phyloP scores from a whole-genome alignment of 2,888 invertebrate genomes.

The Boloria euphrosyne region DNA sequence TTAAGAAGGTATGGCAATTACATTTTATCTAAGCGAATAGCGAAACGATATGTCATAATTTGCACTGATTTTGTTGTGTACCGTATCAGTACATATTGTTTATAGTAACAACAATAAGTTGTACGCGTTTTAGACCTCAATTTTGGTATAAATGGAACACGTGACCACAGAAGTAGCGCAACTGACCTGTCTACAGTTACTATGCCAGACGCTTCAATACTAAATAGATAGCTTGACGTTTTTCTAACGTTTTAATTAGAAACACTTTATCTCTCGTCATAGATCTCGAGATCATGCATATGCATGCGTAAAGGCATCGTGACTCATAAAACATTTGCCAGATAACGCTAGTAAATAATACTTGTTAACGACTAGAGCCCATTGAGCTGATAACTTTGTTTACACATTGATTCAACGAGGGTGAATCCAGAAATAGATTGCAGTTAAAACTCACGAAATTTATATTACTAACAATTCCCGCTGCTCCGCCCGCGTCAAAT shows the following conservation, averaged over 20 bases:
- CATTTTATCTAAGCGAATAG: too few species aligned
- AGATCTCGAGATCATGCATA: constrained; percentile 59
- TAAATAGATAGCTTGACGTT: constrained; percentile 30
- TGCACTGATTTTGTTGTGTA: too few species aligned
- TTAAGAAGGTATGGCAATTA: too few species aligned
- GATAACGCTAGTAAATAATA: constrained; percentile 52
- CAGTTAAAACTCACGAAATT: not conserved
- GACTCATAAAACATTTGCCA: constrained; percentile 58
- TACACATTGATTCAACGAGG: constrained; percentile 35
- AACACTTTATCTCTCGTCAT: constrained; percentile 37
- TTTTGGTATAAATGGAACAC: too few species aligned
- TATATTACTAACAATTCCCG: not conserved
- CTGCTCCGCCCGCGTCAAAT: too few species aligned
- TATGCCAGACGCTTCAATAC: constrained; percentile 44
- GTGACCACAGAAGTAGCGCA: too few species aligned
- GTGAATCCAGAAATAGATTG: constrained; percentile 9
- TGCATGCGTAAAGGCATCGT: constrained; percentile 59
- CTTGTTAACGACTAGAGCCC: constrained; percentile 49
- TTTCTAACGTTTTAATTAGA: constrained; percentile 39
- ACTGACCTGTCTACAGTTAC: too few species aligned
- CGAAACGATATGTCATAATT: too few species aligned
- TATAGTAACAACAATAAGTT: too few species aligned
- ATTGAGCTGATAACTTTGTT: constrained; percentile 43
- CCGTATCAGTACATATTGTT: too few species aligned
- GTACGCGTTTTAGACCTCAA: too few species aligned